A percentile compares a stretch with the other conserved stretches of the same genome.
Conservation (phyloP, 2,797 vertebrate species). For the Ciconia nigra region DNA sequence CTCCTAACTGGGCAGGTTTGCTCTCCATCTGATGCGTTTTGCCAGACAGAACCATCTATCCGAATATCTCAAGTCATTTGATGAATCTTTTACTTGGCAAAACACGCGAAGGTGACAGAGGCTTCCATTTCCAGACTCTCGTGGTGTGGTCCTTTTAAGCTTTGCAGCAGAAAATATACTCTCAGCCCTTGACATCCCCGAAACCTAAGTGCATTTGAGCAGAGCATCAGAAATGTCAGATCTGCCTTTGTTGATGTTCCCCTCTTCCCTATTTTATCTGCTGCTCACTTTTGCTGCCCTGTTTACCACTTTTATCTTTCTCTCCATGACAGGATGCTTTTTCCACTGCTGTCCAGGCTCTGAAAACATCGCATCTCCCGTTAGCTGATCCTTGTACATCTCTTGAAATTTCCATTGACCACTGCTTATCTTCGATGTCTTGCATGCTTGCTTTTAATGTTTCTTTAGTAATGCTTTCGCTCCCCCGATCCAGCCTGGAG, state of each 20-base stretch:
- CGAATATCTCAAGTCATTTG: not conserved
- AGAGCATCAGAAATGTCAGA: not conserved
- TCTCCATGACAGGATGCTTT: not conserved
- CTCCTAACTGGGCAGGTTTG: not conserved
- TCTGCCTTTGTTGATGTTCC: not conserved
- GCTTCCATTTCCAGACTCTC: not conserved
- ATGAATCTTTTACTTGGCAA: not conserved
- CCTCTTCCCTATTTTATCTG: not conserved
- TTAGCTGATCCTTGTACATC: not conserved
- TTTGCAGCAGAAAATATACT: not conserved
- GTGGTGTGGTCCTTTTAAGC: not conserved
- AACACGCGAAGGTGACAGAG: not conserved
- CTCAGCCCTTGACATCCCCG: not conserved
- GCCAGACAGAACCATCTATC: no score
- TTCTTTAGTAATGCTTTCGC: not conserved
- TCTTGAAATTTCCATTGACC: not conserved
- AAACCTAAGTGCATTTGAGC: not conserved
- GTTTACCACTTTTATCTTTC: conserved; percentile 28
- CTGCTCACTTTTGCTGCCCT: not conserved
- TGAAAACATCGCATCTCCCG: not conserved
- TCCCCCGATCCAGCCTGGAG: not conserved
- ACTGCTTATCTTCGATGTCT: not conserved
- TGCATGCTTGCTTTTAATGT: not conserved
- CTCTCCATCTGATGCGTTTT: not conserved
- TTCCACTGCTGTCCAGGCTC: not conserved